Conservation (phyloP, 2,113 vertebrate genomes). For the Etia nguti region DNA sequence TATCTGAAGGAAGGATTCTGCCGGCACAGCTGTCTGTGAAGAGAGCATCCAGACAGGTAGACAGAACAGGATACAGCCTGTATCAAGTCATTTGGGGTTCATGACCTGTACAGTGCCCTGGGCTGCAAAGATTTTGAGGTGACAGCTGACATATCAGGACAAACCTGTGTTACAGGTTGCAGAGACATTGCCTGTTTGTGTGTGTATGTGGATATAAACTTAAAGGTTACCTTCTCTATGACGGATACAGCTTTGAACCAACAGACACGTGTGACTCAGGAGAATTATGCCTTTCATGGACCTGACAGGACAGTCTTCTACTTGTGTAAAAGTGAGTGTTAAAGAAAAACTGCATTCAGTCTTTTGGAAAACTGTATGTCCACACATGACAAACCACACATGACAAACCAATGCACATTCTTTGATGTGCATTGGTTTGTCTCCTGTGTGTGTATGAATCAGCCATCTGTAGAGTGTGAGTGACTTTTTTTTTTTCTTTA, state of each 20-base stretch:
- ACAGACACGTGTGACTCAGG: constrained; percentile 7
- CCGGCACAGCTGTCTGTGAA: constrained; percentile 12
- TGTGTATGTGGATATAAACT: neutral
- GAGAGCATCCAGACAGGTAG: neutral
- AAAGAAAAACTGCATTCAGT: neutral
- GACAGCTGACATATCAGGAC: neutral
- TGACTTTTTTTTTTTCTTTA: neutral
- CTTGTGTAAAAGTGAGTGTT: neutral
- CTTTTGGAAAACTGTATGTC: neutral
- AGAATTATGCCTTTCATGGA: constrained; percentile 29
- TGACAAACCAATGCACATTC: no score
- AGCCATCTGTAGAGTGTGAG: neutral
- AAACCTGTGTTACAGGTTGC: neutral
- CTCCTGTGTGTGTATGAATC: neutral
- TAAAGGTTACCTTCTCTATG: neutral
- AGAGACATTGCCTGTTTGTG: neutral
- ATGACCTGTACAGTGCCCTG: neutral
- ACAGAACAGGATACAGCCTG: neutral
- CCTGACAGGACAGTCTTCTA: neutral
- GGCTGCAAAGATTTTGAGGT: neutral
- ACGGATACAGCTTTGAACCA: neutral
- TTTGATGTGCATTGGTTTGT: neutral
- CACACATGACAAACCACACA: no score
- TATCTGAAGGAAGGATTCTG: neutral
- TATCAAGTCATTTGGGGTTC: neutral